A percentile compares a stretch with the other conserved stretches of the same genome.
Conservation (phyloP, 2,888 invertebrate genomes). For the Xylophagus ater region DNA sequence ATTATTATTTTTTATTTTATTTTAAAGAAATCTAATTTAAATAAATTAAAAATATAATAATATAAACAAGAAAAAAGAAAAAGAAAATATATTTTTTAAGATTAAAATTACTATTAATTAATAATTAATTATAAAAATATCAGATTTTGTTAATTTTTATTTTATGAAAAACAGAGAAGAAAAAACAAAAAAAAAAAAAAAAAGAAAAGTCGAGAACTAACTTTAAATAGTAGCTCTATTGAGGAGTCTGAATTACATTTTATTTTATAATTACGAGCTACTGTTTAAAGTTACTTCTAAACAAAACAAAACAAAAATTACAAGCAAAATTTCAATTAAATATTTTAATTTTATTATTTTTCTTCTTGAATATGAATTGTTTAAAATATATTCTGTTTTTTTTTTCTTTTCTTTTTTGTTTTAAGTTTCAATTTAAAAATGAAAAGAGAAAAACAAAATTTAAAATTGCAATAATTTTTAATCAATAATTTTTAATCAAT, state of each 20-base stretch:
- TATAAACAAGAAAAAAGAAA: not conserved
- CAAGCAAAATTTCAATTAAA: conserved; percentile 4
- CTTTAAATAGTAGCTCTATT: conserved; percentile 17
- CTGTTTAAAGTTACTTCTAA: conserved; percentile 11
- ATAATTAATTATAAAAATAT: conserved; percentile 1
- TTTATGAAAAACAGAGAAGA: conserved; percentile 4
- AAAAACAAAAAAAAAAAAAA: no score
- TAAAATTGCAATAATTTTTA: no score
- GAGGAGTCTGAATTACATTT: conserved; percentile 40
- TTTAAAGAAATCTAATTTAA: not conserved
- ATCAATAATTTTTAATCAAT: conserved; percentile 15
- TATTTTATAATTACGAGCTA: conserved; percentile 30
- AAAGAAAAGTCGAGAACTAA: no score
- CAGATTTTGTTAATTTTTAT: no score
- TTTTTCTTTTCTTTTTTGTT: conserved; percentile 7
- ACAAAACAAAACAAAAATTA: conserved; percentile 6
- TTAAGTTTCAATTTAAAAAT: not conserved
- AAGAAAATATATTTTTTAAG: not conserved
- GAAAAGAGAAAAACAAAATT: not conserved
- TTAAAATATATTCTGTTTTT: conserved; percentile 2
- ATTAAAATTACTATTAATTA: not conserved
- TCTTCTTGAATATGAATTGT: conserved; percentile 5
- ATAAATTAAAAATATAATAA: not conserved
- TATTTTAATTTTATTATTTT: conserved; percentile 8
- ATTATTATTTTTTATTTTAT: not conserved